Evolutionary conservation across 2,113 vertebrate genomes (phyloP).

Genomic region (Spilogale gracilis): DNA sequence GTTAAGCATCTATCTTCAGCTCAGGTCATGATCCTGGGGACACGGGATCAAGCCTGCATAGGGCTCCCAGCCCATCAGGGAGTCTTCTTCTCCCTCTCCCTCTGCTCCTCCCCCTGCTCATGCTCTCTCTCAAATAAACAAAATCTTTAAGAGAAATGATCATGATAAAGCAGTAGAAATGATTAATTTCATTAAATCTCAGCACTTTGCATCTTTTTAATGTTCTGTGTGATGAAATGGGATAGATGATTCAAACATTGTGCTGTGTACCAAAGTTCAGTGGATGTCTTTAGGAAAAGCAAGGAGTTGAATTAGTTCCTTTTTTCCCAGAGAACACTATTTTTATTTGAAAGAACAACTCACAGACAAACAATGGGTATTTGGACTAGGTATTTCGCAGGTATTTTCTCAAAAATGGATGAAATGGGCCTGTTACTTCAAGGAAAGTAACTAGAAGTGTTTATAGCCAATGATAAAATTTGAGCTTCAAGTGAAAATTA

Average conservation of each 20-base stretch:
- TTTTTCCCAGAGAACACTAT: not conserved
- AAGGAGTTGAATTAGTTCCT: not conserved
- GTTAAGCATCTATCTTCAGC: not conserved
- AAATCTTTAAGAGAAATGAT: not conserved
- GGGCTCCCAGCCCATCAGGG: not conserved
- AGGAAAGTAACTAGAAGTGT: not conserved
- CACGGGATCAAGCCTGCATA: accelerated
- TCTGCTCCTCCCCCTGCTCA: not conserved
- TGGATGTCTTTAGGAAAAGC: not conserved
- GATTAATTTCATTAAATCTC: not conserved
- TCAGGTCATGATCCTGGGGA: not conserved
- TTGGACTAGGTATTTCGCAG: not conserved
- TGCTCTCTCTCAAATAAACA: not conserved
- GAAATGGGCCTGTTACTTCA: not conserved
- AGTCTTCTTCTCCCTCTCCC: not conserved
- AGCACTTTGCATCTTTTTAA: not conserved
- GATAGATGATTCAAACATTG: not conserved
- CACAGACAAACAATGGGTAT: not conserved
- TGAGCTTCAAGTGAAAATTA: not conserved
- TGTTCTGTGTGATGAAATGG: not conserved
- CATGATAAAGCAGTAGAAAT: not conserved
- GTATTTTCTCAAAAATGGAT: constrained; percentile 41
- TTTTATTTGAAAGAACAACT: constrained; percentile 39
- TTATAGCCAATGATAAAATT: not conserved
- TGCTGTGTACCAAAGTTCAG: not conserved